Conservation (phyloP, 2,888 invertebrate species). For the Bimastos eiseni region DNA sequence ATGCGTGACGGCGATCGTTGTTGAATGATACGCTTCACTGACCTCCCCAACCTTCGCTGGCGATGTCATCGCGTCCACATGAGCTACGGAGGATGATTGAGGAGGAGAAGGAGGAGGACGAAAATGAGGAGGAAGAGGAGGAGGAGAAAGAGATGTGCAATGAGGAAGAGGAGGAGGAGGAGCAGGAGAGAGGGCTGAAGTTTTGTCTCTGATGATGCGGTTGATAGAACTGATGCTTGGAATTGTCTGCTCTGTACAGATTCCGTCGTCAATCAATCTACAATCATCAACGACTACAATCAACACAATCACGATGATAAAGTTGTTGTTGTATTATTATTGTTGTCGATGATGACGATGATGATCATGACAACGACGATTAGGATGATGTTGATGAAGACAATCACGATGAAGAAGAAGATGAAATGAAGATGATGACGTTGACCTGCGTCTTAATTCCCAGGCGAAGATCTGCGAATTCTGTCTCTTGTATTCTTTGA, state of each 20-base stretch:
- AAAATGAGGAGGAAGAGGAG: background rate
- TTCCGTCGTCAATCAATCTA: slow-evolving; percentile 58
- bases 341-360: background rate
- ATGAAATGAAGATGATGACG: background rate
- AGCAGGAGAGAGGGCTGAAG: background rate
- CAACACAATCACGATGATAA: slow-evolving; percentile 29
- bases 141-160: background rate
- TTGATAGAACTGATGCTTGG: slow-evolving; percentile 62
- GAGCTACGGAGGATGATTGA: background rate
- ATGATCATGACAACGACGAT: slow-evolving; percentile 16
- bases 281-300: background rate
- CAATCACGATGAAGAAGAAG: slow-evolving; percentile 27
- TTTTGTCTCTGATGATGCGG: slow-evolving; percentile 59
- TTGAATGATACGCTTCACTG: background rate
- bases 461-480: slow-evolving; percentile 63
- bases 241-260: slow-evolving; percentile 59
- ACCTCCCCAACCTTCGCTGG: background rate
- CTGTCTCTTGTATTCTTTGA: slow-evolving; percentile 56
- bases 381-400: slow-evolving; percentile 27
- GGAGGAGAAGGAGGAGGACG: background rate
- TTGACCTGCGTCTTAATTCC: slow-evolving; percentile 60
- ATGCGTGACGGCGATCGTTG: background rate
- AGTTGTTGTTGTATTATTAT: slow-evolving; percentile 16
- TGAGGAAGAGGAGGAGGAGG: background rate
- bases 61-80: background rate